Percentiles rank a stretch among this genome's conserved stretches.
Conservation (phyloP, 2,113 vertebrate genomes). For the Sarotherodon lohbergeri region DNA sequence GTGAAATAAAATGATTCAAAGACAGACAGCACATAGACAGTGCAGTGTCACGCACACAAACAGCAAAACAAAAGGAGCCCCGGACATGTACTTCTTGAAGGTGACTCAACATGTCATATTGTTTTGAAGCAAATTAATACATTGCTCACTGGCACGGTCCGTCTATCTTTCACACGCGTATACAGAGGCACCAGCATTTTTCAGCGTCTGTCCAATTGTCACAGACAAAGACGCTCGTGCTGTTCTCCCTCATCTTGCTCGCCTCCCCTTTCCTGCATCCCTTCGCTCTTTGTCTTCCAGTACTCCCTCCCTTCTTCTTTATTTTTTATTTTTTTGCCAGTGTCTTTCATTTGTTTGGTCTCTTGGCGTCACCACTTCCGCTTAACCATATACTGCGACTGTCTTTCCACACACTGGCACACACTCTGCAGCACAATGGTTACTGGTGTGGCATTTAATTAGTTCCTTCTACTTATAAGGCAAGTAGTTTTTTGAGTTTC, state of each 20-base stretch:
- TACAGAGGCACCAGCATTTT: constrained; percentile 3
- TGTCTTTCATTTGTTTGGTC: constrained; percentile 22
- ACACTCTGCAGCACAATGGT: constrained; percentile 6
- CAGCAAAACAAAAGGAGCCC: neutral
- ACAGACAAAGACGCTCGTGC: constrained; percentile 2
- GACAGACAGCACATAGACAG: neutral
- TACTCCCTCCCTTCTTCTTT: neutral
- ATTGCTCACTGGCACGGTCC: neutral
- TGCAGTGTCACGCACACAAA: neutral
- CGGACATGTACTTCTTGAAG: neutral
- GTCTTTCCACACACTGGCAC: constrained; percentile 17
- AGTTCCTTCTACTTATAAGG: constrained; percentile 15
- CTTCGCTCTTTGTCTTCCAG: constrained; percentile 17
- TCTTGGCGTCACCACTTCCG: constrained; percentile 57
- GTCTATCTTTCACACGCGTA: neutral
- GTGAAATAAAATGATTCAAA: neutral
- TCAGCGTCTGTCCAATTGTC: neutral
- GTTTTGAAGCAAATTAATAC: neutral
- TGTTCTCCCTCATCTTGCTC: neutral
- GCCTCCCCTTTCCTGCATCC: constrained; percentile 8
- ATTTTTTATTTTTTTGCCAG: neutral
- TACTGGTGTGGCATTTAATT: neutral
- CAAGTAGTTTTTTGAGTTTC: neutral
- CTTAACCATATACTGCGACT: constrained; percentile 34
- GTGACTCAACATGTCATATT: constrained; percentile 24